Evolutionary conservation across 2,797 vertebrate genomes (phyloP).

Genomic region (Poeciliopsis presidionis): DNA sequence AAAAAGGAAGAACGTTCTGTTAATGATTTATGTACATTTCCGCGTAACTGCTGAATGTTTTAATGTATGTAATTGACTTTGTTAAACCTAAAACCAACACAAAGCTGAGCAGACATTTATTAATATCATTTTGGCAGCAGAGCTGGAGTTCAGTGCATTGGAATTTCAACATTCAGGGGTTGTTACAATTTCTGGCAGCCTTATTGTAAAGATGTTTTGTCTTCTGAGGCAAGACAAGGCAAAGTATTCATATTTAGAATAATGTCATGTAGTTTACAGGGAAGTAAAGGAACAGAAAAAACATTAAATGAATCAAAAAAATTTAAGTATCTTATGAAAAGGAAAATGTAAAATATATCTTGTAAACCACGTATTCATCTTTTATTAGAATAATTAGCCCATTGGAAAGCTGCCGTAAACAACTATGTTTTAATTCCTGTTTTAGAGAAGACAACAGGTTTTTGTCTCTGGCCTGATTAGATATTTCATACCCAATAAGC

Average conservation of each 20-base stretch:
- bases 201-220: background rate
- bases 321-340: background rate
- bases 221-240: background rate
- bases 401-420: background rate
- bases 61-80: background rate
- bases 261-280: background rate
- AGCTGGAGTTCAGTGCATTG: background rate
- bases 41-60: background rate
- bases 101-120: background rate
- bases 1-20: background rate
- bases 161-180: background rate
- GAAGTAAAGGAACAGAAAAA: background rate
- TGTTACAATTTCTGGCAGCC: background rate
- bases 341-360: background rate
- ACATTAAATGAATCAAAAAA: background rate
- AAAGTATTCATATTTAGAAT: background rate
- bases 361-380: background rate
- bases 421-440: background rate
- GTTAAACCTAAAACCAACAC: background rate
- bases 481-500: background rate
- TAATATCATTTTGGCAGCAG: background rate
- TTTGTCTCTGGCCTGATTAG: background rate
- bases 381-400: background rate
- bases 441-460: background rate
- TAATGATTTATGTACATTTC: slow-evolving; percentile 2